phyloP scores from a whole-genome alignment of 2,113 vertebrate species.

The Pampusana beccarii region DNA sequence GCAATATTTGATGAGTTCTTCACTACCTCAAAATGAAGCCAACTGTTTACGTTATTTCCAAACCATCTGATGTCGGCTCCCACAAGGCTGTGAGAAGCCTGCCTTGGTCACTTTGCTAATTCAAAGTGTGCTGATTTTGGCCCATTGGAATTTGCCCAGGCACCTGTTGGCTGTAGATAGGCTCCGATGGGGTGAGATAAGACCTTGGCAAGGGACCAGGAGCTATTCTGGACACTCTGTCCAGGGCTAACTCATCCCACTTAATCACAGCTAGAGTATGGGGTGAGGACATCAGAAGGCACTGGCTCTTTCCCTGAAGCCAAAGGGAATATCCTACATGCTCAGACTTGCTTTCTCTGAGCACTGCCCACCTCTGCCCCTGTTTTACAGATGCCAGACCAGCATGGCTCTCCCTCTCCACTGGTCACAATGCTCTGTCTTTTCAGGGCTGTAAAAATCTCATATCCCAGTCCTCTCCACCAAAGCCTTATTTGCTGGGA shows the following conservation, averaged over 20 bases:
- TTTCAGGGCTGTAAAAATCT: not conserved
- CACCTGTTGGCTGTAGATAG: slow-evolving; percentile 25
- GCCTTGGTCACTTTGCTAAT: slow-evolving; percentile 24
- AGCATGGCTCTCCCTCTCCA: not conserved
- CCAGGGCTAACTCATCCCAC: not conserved
- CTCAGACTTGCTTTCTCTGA: not conserved
- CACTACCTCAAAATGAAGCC: not conserved
- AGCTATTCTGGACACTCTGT: slow-evolving; percentile 6
- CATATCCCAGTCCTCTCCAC: not conserved
- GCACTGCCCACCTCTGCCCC: not conserved
- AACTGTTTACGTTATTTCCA: not conserved
- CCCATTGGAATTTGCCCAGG: not conserved
- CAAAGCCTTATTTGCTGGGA: not conserved
- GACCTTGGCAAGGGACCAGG: not conserved
- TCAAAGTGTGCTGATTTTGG: slow-evolving; percentile 24
- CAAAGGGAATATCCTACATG: not conserved
- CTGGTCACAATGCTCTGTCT: not conserved
- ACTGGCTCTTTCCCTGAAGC: fast-evolving
- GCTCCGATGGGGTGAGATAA: not conserved
- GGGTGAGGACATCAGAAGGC: not conserved
- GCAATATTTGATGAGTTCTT: not conserved
- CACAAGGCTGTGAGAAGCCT: not conserved
- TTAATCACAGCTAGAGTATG: not conserved
- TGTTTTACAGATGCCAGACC: not conserved
- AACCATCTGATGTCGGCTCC: not conserved